phyloP scores from a whole-genome alignment of 1,140 invertebrate species.

The Contarinia nasturtii region DNA sequence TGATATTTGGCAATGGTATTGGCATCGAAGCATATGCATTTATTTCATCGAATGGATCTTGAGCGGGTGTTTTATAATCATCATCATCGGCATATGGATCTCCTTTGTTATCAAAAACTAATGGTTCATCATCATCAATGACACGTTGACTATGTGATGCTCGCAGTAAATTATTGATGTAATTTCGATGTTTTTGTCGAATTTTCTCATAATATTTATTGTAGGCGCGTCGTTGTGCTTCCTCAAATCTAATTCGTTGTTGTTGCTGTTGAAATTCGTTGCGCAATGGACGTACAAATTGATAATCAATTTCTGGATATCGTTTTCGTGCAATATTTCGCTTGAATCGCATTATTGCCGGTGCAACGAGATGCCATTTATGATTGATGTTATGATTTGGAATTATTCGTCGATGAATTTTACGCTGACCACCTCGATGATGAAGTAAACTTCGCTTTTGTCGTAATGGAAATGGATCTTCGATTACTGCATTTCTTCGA shows the following conservation, averaged over 20 bases:
- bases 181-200: conserved; percentile 19
- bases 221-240: conserved; percentile 11
- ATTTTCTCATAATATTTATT: conserved; percentile 20
- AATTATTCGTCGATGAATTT: too few relatives aligned
- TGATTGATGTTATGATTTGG: too few relatives aligned
- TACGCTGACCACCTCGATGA: not conserved
- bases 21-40: too few relatives aligned
- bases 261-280: not conserved
- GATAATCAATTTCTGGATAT: too few relatives aligned
- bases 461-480: not conserved
- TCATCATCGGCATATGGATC: too few relatives aligned
- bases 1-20: not conserved
- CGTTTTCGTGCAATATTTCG: conserved; percentile 3
- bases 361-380: too few relatives aligned
- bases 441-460: not conserved
- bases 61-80: too few relatives aligned
- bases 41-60: too few relatives aligned
- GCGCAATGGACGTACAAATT: not conserved
- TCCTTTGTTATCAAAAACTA: not conserved
- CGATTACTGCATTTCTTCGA: not conserved
- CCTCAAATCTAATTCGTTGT: not conserved
- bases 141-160: not conserved
- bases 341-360: not conserved
- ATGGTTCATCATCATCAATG: not conserved
- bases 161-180: conserved; percentile 17